Evolutionary conservation across 2,797 vertebrate genomes (phyloP).

Genomic region (Stomatorhinus walkeri): DNA sequence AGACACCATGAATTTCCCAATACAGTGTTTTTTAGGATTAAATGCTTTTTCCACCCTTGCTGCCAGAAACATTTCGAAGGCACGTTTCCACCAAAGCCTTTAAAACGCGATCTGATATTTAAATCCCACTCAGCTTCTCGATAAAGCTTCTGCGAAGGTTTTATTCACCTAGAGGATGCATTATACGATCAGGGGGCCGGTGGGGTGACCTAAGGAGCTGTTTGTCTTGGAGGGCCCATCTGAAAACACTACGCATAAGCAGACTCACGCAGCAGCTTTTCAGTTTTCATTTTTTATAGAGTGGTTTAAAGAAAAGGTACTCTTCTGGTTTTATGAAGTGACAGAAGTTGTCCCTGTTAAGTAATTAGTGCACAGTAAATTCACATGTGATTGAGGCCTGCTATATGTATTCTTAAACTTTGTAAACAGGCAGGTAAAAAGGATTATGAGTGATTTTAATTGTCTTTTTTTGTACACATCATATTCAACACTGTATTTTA

Average conservation of each 20-base stretch:
- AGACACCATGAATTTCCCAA: neutral
- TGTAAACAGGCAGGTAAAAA: neutral
- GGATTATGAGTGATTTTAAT: neutral
- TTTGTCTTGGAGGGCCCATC: constrained; percentile 29
- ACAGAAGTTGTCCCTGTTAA: neutral
- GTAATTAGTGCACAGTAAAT: neutral
- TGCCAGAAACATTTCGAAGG: neutral
- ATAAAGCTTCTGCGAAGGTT: constrained; percentile 14
- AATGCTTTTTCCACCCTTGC: neutral
- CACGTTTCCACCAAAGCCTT: neutral
- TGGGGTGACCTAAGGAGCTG: constrained; percentile 18
- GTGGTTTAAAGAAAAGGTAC: neutral
- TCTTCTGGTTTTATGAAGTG: neutral
- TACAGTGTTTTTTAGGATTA: neutral
- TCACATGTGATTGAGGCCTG: neutral
- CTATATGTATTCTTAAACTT: neutral
- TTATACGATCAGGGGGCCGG: neutral
- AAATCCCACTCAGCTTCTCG: neutral
- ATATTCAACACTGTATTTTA: neutral
- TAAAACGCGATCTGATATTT: neutral
- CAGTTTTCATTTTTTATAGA: neutral
- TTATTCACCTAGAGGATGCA: neutral
- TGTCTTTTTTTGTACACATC: neutral
- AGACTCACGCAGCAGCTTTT: neutral
- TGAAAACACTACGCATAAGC: neutral